A percentile compares a stretch with the other conserved stretches of the same genome.
Evolutionary conservation across 2,888 invertebrate genomes (phyloP).

Genomic region (Nemurella pictetii): DNA sequence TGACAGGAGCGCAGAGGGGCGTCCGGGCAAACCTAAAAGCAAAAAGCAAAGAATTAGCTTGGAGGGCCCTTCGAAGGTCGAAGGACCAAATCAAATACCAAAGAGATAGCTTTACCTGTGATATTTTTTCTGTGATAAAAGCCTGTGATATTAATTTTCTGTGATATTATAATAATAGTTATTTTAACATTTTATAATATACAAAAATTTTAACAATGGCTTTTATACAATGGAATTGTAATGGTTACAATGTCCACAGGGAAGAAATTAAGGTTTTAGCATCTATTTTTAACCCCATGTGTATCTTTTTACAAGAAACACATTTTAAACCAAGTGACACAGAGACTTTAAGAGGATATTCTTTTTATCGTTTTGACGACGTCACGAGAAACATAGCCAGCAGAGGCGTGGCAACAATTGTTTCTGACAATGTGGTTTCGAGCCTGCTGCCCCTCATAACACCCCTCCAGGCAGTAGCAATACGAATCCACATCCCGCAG

Average conservation of each 20-base stretch:
- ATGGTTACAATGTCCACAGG: background rate
- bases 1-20: too few species aligned
- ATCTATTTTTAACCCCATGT: too few species aligned
- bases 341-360: background rate
- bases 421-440: background rate
- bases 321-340: background rate
- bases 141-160: too few species aligned
- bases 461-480: constrained; percentile 10
- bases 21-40: too few species aligned
- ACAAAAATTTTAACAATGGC: background rate
- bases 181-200: too few species aligned
- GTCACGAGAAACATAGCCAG: background rate
- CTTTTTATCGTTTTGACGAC: background rate
- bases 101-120: too few species aligned
- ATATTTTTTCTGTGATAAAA: too few species aligned
- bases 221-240: background rate
- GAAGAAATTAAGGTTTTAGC: background rate
- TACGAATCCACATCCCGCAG: background rate
- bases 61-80: too few species aligned
- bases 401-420: background rate
- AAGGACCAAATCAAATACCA: too few species aligned
- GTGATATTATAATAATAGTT: too few species aligned
- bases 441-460: background rate
- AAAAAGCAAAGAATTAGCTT: too few species aligned
- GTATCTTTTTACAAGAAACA: constrained; percentile 1